These are phyloP conservation scores for Hyposoter didymator DNA, from an alignment of 2,888 invertebrate species.

Conservation along the genomic window DNA sequence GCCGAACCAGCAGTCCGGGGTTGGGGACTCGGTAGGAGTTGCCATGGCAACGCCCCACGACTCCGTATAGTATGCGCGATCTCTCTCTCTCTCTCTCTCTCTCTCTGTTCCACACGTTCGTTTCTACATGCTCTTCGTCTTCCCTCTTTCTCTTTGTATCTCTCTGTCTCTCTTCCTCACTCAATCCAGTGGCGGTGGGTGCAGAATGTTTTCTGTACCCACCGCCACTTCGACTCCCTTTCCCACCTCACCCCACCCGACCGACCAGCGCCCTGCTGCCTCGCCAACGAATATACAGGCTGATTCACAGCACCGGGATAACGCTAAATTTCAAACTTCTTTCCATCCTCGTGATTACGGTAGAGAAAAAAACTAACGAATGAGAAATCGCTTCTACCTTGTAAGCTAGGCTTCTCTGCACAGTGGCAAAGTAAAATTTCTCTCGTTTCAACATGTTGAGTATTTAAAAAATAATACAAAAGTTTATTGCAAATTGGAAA, in stretches of 20 bases:
- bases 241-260: slow-evolving; percentile 52
- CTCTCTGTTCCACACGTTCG: slow-evolving; percentile 14
- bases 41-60: slow-evolving; percentile 83
- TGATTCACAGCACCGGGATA: slow-evolving; percentile 76
- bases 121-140: slow-evolving; percentile 74
- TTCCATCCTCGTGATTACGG: slow-evolving; percentile 3
- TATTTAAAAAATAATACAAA: not conserved
- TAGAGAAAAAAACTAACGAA: not conserved
- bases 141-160: slow-evolving; percentile 68
- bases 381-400: not conserved
- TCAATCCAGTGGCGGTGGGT: slow-evolving; percentile 28
- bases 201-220: slow-evolving; percentile 50
- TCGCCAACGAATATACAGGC: slow-evolving; percentile 72
- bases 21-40: slow-evolving; percentile 71
- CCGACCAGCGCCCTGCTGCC: slow-evolving; percentile 67
- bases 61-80: slow-evolving; percentile 74
- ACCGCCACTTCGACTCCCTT: slow-evolving; percentile 54
- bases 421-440: not conserved
- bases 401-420: not conserved
- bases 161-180: slow-evolving; percentile 57
- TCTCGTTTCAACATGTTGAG: not conserved
- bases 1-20: slow-evolving; percentile 59
- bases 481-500: not conserved
- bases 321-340: slow-evolving; percentile 58
- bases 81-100: slow-evolving; percentile 39